phyloP scores from a whole-genome alignment of 2,888 invertebrate species.

The Atethmia centrago region DNA sequence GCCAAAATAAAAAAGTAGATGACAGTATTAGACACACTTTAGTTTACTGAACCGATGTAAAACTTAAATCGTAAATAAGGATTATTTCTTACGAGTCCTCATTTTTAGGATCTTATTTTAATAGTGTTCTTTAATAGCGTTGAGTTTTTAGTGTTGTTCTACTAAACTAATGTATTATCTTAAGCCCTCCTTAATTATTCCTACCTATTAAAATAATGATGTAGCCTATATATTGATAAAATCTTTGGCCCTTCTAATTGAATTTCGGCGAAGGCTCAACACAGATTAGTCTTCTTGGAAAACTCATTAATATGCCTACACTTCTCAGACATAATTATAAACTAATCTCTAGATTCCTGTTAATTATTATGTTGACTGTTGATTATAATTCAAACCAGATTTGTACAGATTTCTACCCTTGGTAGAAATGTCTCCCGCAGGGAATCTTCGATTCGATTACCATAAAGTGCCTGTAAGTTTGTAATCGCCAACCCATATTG shows the following conservation, averaged over 20 bases:
- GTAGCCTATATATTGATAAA: background rate
- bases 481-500: too few species aligned
- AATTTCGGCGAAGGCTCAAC: slow-evolving; percentile 1
- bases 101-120: slow-evolving; percentile 21
- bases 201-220: slow-evolving; percentile 6
- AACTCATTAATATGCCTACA: background rate
- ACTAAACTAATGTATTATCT: slow-evolving; percentile 12
- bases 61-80: slow-evolving; percentile 13
- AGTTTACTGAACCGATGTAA: background rate
- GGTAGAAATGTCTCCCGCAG: background rate
- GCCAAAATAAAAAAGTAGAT: too few species aligned
- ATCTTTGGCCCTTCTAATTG: background rate
- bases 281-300: background rate
- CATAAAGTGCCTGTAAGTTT: background rate
- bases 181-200: background rate
- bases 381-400: too few species aligned
- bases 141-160: background rate
- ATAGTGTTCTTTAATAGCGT: too few species aligned
- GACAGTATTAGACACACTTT: background rate
- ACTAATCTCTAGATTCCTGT: background rate
- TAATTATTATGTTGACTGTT: background rate
- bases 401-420: background rate
- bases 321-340: background rate
- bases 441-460: background rate
- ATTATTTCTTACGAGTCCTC: background rate